Evolutionary conservation across 2,797 vertebrate genomes (phyloP), one percentile per base, ranked within the genome.

Genomic region (Phylloscopus collybita): DNA sequence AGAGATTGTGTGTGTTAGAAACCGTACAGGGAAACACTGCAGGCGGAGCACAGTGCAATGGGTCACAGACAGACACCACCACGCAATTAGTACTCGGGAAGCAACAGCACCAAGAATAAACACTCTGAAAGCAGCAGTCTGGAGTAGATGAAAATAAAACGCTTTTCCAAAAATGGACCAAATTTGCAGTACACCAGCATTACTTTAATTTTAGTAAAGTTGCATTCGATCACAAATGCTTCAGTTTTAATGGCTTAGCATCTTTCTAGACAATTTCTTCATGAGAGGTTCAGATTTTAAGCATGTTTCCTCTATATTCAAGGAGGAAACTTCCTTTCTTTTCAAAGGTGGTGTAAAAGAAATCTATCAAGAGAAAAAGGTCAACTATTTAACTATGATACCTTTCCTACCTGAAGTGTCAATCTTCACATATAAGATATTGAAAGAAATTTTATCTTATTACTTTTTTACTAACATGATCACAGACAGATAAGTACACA

Each of bases 1-100:
- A 96, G 94, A 98, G 96, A 98, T 91, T 82, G 89, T 79, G 86
- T 61, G 88, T 94, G 95, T 96, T 97, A 98, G 92, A 97, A 97
- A 96, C 38, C 12, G 0, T 69, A 96, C 51, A 96, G 81, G 88
- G 95, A 74, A 95, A 91, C 87, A 95, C 88, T 64, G 85, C 50
- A 80, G 80, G 90, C 96, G 92, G 87, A 38, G 79, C 83, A 96
- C 75, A 80, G 50, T 75, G 90, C 95, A 94, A 87, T 54, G 74
- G 84, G 79, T 86, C 93, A 97, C 4, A 14, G 94, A 92, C 32
- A 67, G 81, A 96, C 81, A 96, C 89, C 95, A 96, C 85, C 88
- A 91, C 60, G 66, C 42, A 42, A 93, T 88, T 91, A 97, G 85
- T 96, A 95, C 67, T 86, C 74, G 40, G 76, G 85, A 97, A 97